Base-by-base conservation (phyloP, 2,797 vertebrate species). In the Fistularia commersonii region DNA sequence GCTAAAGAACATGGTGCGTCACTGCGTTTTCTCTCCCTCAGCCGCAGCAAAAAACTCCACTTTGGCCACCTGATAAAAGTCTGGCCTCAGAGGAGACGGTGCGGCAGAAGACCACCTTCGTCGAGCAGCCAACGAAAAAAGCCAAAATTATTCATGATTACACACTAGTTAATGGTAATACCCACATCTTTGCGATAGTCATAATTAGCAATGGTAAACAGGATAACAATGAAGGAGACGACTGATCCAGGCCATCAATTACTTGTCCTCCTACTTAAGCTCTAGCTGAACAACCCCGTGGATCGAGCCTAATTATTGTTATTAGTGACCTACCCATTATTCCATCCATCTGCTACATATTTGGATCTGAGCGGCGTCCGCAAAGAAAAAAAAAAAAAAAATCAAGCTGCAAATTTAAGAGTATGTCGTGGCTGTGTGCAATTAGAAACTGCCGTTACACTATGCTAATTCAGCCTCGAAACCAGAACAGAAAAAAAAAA, bases 301-400 rank as follows among this genome's bases (percentile, higher is more conserved):
- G 72, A 80, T 67, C 73, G 64, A 81, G 77, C 61, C 77, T 90
- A 90, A 91, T 91, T 83, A 90, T 88, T 82, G 82, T 83, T 82
- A 87, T 90, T 88, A 86, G 66, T 67, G 73, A 81, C 74, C 67
- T 79, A 70, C 70, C 74, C 74, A 82, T 87, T 89, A 84, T 83
- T 90, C 79, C 76, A 76, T 82, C 81, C 79, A 66, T 81, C 76
- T 66, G 75, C 65, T 64, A 33, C 69, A 61, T 62, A 69, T 72
- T 70, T 60, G 67, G 74, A 59, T 45, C 50, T 4, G 23, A 23
- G 23, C 23, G 23, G 23, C 41, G 41, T 46, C 71, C 63, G 50
- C 45, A 1, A 33, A 49, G 54, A 44, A 32, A 48, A 41, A 46
- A 55, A 34, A 68, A 14, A 32, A 43, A 71, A 68, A 63, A 38